phyloP scores from a whole-genome alignment of 2,888 invertebrate species.

The Orthosia gothica region DNA sequence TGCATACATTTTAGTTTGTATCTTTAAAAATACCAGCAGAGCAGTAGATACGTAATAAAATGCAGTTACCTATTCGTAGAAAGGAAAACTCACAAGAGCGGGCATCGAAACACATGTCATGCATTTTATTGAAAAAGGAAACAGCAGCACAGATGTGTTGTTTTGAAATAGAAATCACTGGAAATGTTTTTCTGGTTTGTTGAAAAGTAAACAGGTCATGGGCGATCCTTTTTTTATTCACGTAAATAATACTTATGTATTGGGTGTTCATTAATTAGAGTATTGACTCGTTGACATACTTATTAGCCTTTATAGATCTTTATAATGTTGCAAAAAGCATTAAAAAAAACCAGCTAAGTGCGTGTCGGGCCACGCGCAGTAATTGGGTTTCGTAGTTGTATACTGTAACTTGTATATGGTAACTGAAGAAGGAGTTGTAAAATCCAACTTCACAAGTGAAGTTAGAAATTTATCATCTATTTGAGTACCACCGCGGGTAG shows the following conservation, averaged over 20 bases:
- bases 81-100: slow-evolving; percentile 25
- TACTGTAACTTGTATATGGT: too few species aligned
- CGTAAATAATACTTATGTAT: neutral
- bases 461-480: too few species aligned
- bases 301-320: neutral
- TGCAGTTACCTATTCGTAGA: neutral
- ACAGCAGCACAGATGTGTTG: neutral
- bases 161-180: slow-evolving; percentile 24
- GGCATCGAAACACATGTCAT: slow-evolving; percentile 31
- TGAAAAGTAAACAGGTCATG: slow-evolving; percentile 48
- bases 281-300: neutral
- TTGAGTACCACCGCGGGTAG: too few species aligned
- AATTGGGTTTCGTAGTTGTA: too few species aligned
- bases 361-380: too few species aligned
- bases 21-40: slow-evolving; percentile 7
- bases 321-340: too few species aligned
- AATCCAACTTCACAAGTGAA: too few species aligned
- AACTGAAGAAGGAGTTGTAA: too few species aligned
- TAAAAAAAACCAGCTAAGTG: too few species aligned
- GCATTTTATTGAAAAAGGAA: slow-evolving; percentile 43
- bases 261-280: neutral
- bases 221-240: slow-evolving; percentile 15
- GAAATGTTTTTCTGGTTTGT: slow-evolving; percentile 12
- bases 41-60: neutral
- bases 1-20: too few species aligned